Conservation (phyloP, 64 coral and sea anemone genomes). For the Hydrozoanthus tunicans region DNA sequence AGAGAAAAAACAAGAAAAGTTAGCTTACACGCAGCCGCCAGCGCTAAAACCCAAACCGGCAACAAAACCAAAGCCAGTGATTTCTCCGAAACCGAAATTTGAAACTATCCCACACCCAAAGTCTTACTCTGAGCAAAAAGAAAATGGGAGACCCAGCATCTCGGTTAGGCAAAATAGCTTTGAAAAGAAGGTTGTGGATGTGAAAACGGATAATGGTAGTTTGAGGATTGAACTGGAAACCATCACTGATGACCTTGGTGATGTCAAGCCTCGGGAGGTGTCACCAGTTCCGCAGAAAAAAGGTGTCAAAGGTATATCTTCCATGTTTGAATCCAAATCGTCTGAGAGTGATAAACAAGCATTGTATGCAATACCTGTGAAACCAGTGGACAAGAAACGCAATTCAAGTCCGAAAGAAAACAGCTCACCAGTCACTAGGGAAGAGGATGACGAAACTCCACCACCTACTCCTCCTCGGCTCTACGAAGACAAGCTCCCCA, state of each 20-base stretch:
- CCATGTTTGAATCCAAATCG: constrained; percentile 39
- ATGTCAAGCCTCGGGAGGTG: neutral
- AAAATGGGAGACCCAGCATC: neutral
- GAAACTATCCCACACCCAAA: neutral
- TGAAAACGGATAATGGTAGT: neutral
- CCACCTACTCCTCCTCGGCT: constrained; percentile 38
- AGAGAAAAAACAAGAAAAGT: constrained; percentile 9
- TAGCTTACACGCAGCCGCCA: neutral
- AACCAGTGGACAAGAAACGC: neutral
- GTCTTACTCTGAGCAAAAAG: neutral
- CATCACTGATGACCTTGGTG: neutral
- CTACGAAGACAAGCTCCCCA: neutral
- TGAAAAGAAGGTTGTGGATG: constrained; percentile 9
- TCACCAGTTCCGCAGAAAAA: constrained; percentile 8
- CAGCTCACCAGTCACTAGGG: neutral
- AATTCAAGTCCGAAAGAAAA: neutral
- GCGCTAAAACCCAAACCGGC: constrained; percentile 19
- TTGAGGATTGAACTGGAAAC: constrained; percentile 25
- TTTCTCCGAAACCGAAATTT: constrained; percentile 31
- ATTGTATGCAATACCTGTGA: constrained; percentile 44
- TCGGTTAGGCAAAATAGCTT: neutral
- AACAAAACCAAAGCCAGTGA: constrained; percentile 3
- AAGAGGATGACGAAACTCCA: constrained; percentile 9
- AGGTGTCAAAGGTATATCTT: constrained; percentile 55
- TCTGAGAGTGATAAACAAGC: constrained; percentile 9